phyloP scores from a whole-genome alignment of 1,140 invertebrate genomes.

The Drosophila rhopaloa region DNA sequence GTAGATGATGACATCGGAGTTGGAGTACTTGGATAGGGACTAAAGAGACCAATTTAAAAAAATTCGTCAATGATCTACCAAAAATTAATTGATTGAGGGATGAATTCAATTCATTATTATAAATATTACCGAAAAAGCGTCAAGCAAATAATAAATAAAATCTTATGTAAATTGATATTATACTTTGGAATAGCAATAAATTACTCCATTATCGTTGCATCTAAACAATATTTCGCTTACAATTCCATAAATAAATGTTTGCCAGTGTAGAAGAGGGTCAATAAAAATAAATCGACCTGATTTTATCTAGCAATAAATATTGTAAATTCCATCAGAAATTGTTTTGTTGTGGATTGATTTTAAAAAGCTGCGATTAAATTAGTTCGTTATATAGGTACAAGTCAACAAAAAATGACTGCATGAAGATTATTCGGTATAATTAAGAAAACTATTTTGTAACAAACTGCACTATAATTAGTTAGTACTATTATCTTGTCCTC shows the following conservation, averaged over 20 bases:
- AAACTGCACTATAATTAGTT: no score
- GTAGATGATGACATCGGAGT: slow-evolving; percentile 99
- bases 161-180: neutral
- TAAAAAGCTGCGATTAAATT: no score
- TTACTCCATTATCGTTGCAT: slow-evolving; percentile 86
- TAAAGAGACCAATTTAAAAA: slow-evolving; percentile 5
- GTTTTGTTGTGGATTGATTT: no score
- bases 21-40: slow-evolving; percentile 99
- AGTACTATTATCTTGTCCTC: no score
- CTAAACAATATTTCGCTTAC: neutral
- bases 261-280: neutral
- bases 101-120: no score
- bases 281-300: neutral
- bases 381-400: no score
- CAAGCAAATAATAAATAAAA: no score
- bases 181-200: neutral
- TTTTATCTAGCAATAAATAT: neutral
- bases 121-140: no score
- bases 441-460: no score
- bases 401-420: no score
- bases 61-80: neutral
- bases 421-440: no score
- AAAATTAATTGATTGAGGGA: no score
- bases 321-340: neutral
- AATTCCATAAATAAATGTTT: neutral